phyloP scores from a whole-genome alignment of 2,113 vertebrate species.

The Thinocorus orbignyianus region DNA sequence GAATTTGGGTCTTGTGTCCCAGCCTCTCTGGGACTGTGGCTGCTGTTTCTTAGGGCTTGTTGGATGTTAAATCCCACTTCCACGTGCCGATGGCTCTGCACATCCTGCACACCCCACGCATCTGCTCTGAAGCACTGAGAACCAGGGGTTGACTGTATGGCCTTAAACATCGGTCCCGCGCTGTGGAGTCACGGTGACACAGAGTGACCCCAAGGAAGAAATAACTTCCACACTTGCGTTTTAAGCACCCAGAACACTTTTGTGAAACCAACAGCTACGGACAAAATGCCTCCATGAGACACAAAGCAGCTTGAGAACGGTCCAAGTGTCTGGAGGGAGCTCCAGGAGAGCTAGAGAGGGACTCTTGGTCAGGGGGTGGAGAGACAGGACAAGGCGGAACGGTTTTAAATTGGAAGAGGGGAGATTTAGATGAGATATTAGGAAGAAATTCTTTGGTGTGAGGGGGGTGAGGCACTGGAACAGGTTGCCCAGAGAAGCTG shows the following conservation, averaged over 20 bases:
- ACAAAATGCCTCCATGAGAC: neutral
- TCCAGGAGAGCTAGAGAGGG: too few species aligned
- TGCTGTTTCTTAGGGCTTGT: neutral
- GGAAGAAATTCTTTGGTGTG: too few species aligned
- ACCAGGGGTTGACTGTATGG: accelerated
- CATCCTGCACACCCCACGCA: accelerated
- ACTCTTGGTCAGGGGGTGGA: too few species aligned
- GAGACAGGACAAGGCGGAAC: too few species aligned
- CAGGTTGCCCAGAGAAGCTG: too few species aligned
- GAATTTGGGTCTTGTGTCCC: accelerated
- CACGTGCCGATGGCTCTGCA: neutral
- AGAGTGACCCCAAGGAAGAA: neutral
- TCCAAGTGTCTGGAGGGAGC: too few species aligned
- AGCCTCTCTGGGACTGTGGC: neutral
- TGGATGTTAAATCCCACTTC: neutral
- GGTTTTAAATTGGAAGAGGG: too few species aligned
- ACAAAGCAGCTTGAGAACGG: neutral
- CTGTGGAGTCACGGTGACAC: neutral
- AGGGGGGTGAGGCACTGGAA: too few species aligned
- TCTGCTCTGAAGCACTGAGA: neutral
- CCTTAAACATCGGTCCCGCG: neutral
- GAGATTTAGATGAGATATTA: too few species aligned
- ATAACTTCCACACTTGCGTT: accelerated
- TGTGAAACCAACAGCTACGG: neutral
- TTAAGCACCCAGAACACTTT: neutral